Percentiles rank a stretch among this genome's conserved stretches.
Evolutionary conservation across 2,888 invertebrate genomes (phyloP).

Genomic region (Petrophora chlorosata): DNA sequence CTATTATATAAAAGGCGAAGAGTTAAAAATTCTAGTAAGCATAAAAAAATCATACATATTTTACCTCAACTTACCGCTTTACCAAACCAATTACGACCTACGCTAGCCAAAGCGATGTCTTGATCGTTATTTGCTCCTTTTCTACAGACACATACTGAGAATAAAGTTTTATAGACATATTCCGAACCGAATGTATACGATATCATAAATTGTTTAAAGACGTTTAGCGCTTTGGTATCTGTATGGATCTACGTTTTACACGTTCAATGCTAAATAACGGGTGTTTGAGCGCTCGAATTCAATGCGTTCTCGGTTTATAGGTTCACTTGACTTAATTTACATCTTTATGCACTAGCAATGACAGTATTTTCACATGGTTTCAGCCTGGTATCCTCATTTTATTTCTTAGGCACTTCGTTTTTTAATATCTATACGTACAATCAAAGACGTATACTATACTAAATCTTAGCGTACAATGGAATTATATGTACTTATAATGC

Average conservation of each 20-base stretch:
- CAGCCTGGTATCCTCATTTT: no score
- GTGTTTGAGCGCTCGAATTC: slow-evolving; percentile 45
- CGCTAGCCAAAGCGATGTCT: slow-evolving; percentile 40
- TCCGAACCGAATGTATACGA: slow-evolving; percentile 43
- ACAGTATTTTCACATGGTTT: not conserved
- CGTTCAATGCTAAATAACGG: slow-evolving; percentile 42
- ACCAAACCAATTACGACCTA: slow-evolving; percentile 17
- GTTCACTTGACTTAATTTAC: slow-evolving; percentile 29
- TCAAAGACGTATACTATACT: no score
- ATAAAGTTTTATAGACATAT: slow-evolving; percentile 51
- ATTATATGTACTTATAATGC: no score
- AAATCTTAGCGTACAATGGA: no score
- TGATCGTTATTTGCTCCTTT: slow-evolving; percentile 43
- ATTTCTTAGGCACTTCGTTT: no score
- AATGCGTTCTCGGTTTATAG: slow-evolving; percentile 46
- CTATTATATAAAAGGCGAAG: not conserved
- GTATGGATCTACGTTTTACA: slow-evolving; percentile 47
- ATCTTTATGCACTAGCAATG: slow-evolving; percentile 10
- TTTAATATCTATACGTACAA: no score
- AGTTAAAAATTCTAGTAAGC: not conserved
- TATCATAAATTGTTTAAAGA: slow-evolving; percentile 52
- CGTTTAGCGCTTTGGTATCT: slow-evolving; percentile 48
- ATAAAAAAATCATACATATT: not conserved
- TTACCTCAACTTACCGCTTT: not conserved
- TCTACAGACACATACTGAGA: slow-evolving; percentile 38